Conservation (phyloP, 53 echinoderm and acorn worm species). For the Holothuria scabra region DNA sequence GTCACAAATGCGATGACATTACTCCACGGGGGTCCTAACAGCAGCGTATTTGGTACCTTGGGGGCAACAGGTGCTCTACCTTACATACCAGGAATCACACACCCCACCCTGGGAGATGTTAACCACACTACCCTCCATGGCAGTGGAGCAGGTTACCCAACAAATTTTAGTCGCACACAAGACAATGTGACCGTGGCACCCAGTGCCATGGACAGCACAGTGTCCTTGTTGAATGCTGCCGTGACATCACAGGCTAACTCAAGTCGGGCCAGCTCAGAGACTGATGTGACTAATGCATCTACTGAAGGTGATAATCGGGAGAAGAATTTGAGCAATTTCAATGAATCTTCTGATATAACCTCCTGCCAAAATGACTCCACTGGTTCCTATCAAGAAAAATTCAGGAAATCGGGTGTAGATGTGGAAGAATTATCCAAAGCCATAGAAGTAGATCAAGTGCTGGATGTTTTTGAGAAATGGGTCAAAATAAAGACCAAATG, state of each 20-base stretch:
- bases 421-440: slow-evolving; percentile 19
- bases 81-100: slow-evolving; percentile 24
- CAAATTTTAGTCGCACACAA: slow-evolving; percentile 8
- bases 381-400: slow-evolving; percentile 10
- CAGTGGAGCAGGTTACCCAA: slow-evolving; percentile 6
- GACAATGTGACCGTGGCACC: not conserved
- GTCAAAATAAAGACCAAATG: slow-evolving; percentile 41
- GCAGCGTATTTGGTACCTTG: slow-evolving; percentile 17
- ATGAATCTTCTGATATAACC: not conserved
- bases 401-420: slow-evolving; percentile 35
- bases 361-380: slow-evolving; percentile 19
- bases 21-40: slow-evolving; percentile 5
- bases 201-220: slow-evolving; percentile 1
- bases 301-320: not conserved
- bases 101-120: slow-evolving; percentile 21
- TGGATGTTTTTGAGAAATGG: slow-evolving; percentile 25
- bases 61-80: slow-evolving; percentile 25
- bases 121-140: slow-evolving; percentile 2
- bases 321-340: not conserved
- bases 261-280: slow-evolving; percentile 33
- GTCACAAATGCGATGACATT: slow-evolving; percentile 31
- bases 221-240: slow-evolving; percentile 20
- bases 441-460: slow-evolving; percentile 17
- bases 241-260: slow-evolving; percentile 23
- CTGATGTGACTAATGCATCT: not conserved